Conservation (phyloP, 2,888 invertebrate species). For the Hedya salicella region DNA sequence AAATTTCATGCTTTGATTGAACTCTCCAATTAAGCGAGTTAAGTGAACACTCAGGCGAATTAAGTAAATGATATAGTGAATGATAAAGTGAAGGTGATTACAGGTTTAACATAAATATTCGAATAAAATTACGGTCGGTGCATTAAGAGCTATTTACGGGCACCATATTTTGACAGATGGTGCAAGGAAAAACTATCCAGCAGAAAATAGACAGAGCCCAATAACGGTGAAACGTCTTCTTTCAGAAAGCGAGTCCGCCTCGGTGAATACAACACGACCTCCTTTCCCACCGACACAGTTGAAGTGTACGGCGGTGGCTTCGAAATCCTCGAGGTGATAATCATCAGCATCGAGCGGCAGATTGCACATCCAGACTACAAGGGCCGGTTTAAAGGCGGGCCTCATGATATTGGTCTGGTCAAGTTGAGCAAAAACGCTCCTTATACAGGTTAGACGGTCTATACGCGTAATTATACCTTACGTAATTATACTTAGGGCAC, state of each 20-base stretch:
- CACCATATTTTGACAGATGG: too few species aligned
- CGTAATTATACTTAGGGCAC: neutral
- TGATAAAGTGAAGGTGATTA: too few species aligned
- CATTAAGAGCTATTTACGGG: too few species aligned
- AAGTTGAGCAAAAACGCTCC: constrained; percentile 61
- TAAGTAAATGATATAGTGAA: too few species aligned
- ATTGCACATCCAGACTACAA: constrained; percentile 58
- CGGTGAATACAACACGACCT: constrained; percentile 68
- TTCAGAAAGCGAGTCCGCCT: constrained; percentile 54
- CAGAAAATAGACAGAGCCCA: neutral
- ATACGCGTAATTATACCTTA: too few species aligned
- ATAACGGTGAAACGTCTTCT: neutral
- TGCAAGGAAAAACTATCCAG: too few species aligned
- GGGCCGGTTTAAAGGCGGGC: neutral
- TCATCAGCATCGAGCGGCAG: constrained; percentile 57
- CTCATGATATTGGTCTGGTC: constrained; percentile 71
- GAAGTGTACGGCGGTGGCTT: constrained; percentile 51
- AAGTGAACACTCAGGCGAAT: too few species aligned
- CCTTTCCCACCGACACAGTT: constrained; percentile 60
- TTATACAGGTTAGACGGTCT: constrained; percentile 58
- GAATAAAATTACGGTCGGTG: too few species aligned
- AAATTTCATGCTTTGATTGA: too few species aligned
- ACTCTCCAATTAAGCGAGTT: too few species aligned
- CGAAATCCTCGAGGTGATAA: constrained; percentile 63
- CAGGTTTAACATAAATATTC: too few species aligned